These are phyloP conservation scores for Micrasema longulum DNA, from an alignment of 1,140 invertebrate species.

Conservation along the genomic window DNA sequence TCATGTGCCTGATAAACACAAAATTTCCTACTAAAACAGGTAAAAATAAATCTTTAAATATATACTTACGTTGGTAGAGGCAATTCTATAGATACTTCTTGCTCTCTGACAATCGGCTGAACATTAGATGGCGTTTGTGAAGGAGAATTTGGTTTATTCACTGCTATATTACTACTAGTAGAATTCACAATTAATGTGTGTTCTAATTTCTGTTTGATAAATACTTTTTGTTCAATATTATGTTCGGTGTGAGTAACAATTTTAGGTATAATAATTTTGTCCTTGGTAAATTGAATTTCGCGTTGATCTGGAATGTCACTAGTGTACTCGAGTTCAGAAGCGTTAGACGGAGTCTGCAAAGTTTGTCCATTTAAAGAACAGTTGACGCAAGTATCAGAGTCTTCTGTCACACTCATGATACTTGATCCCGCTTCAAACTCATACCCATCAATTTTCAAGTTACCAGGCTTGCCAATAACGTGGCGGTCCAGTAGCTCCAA, in stretches of 20 bases:
- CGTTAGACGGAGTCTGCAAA: slow-evolving; percentile 75
- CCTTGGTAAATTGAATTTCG: slow-evolving; percentile 63
- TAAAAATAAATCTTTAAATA: not conserved
- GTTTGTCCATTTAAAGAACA: slow-evolving; percentile 67
- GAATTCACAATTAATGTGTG: slow-evolving; percentile 63
- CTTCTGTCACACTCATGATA: slow-evolving; percentile 62
- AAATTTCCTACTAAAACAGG: no score
- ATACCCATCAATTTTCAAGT: slow-evolving; percentile 66
- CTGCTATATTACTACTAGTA: not conserved
- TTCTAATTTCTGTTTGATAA: slow-evolving; percentile 61
- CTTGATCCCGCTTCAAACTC: slow-evolving; percentile 63
- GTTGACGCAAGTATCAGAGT: slow-evolving; percentile 66
- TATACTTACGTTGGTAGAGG: slow-evolving; percentile 70
- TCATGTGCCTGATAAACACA: no score
- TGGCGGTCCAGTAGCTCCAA: slow-evolving; percentile 74
- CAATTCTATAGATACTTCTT: slow-evolving; percentile 61
- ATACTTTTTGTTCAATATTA: slow-evolving; percentile 58
- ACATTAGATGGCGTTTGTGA: not conserved
- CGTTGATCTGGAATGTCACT: slow-evolving; percentile 68
- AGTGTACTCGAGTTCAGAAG: slow-evolving; percentile 75
- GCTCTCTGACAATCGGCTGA: not conserved
- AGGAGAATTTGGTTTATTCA: not conserved
- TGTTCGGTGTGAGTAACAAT: slow-evolving; percentile 49
- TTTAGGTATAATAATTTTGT: slow-evolving; percentile 56
- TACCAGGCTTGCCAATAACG: slow-evolving; percentile 71